A percentile compares a stretch with the other conserved stretches of the same genome.
Conservation (phyloP, 2,888 invertebrate genomes). For the Agrochola circellaris region DNA sequence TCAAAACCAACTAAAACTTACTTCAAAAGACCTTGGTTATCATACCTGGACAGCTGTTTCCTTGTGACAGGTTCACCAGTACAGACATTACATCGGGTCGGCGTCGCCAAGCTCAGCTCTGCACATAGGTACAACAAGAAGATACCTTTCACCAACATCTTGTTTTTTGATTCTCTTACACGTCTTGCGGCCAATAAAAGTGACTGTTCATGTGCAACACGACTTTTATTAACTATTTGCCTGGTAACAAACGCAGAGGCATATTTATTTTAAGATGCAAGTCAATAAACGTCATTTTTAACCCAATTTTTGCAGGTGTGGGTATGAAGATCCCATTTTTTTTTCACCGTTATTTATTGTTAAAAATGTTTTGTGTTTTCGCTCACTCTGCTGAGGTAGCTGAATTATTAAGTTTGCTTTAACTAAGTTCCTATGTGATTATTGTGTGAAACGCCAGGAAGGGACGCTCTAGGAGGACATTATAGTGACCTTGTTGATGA, state of each 20-base stretch:
- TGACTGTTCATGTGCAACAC: not conserved
- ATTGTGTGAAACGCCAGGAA: too few relatives aligned
- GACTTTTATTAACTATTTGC: conserved; percentile 33
- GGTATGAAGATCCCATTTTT: not conserved
- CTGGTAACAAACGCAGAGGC: not conserved
- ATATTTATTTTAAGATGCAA: conserved; percentile 27
- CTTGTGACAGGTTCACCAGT: too few relatives aligned
- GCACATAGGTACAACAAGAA: conserved; percentile 34
- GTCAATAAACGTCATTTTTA: conserved; percentile 35
- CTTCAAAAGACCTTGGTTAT: too few relatives aligned
- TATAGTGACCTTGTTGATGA: too few relatives aligned
- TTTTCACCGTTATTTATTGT: not conserved
- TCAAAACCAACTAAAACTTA: too few relatives aligned
- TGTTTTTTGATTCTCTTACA: conserved; percentile 22
- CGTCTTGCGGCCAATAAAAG: conserved; percentile 16
- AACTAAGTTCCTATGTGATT: not conserved
- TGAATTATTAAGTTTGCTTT: not conserved
- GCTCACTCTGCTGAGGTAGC: not conserved
- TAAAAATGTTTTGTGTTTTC: not conserved
- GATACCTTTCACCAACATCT: conserved; percentile 37
- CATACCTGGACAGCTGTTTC: too few relatives aligned
- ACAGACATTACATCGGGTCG: not conserved
- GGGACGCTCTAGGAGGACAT: too few relatives aligned
- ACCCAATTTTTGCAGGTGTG: conserved; percentile 12
- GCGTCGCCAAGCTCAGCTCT: conserved; percentile 2